Evolutionary conservation across 2,888 invertebrate genomes (phyloP).

Genomic region (Phortica okadai): DNA sequence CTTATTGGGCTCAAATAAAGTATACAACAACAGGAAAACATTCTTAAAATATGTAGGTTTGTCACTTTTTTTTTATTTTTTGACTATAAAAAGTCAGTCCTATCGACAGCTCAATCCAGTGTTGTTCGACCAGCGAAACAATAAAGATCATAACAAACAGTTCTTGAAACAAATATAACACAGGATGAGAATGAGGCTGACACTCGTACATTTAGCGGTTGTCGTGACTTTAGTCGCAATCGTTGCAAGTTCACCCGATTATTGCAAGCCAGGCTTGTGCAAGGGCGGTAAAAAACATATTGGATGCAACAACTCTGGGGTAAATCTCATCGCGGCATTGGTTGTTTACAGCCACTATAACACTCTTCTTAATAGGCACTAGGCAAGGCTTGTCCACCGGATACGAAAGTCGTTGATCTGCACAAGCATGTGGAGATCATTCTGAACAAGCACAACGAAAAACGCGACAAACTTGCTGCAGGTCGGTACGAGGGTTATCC

Average conservation of each 20-base stretch:
- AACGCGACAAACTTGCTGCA: constrained; percentile 50
- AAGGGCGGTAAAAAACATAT: constrained; percentile 50
- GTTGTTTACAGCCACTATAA: neutral
- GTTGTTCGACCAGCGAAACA: too few species aligned
- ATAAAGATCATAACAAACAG: too few species aligned
- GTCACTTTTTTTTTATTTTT: too few species aligned
- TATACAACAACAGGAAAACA: too few species aligned
- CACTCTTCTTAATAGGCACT: constrained; percentile 37
- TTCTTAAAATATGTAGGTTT: too few species aligned
- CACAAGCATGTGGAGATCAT: constrained; percentile 45
- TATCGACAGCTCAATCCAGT: too few species aligned
- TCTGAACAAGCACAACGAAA: constrained; percentile 50
- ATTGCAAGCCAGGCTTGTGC: constrained; percentile 52
- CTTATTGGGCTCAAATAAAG: too few species aligned
- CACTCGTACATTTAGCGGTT: neutral
- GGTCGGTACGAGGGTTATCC: constrained; percentile 48
- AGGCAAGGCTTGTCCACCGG: constrained; percentile 39
- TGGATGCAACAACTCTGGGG: constrained; percentile 54
- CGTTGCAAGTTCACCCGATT: constrained; percentile 38
- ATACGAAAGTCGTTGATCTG: constrained; percentile 47
- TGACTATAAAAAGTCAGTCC: too few species aligned
- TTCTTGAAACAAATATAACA: neutral
- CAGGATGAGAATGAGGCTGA: neutral
- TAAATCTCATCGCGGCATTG: constrained; percentile 46
- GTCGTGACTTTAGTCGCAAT: neutral